Percentiles rank a stretch among this genome's conserved stretches.
Evolutionary conservation across 2,888 invertebrate species (phyloP).

Genomic region (Ametastegia equiseti): DNA sequence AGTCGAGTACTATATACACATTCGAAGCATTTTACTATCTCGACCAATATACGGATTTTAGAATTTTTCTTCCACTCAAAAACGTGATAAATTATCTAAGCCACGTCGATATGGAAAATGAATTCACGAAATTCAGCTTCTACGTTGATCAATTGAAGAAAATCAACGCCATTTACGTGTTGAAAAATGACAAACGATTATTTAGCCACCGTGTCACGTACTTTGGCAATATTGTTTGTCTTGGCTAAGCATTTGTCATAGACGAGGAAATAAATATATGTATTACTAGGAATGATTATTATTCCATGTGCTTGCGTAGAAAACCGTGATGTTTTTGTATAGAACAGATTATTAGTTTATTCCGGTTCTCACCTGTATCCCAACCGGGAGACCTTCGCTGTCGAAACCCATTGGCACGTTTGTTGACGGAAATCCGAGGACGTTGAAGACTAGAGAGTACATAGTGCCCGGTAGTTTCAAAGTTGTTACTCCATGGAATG

Average conservation of each 20-base stretch:
- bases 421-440: slow-evolving; percentile 77
- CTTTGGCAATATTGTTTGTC: no score
- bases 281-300: no score
- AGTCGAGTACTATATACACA: neutral
- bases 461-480: slow-evolving; percentile 75
- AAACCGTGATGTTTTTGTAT: neutral
- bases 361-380: slow-evolving; percentile 23
- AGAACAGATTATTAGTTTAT: neutral
- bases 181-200: no score
- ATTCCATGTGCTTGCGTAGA: neutral
- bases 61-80: neutral
- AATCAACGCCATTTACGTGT: no score
- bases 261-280: no score
- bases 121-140: neutral
- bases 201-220: no score
- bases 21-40: no score
- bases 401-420: slow-evolving; percentile 71
- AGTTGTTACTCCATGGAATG: slow-evolving; percentile 76
- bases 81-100: neutral
- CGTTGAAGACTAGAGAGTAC: slow-evolving; percentile 78
- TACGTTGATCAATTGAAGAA: neutral
- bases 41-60: neutral
- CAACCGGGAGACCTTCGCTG: slow-evolving; percentile 36
- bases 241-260: no score
- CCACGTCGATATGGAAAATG: neutral